A percentile compares a stretch with the other conserved stretches of the same genome.
Evolutionary conservation across 2,888 invertebrate species (phyloP).

Genomic region (Drosophila differens): DNA sequence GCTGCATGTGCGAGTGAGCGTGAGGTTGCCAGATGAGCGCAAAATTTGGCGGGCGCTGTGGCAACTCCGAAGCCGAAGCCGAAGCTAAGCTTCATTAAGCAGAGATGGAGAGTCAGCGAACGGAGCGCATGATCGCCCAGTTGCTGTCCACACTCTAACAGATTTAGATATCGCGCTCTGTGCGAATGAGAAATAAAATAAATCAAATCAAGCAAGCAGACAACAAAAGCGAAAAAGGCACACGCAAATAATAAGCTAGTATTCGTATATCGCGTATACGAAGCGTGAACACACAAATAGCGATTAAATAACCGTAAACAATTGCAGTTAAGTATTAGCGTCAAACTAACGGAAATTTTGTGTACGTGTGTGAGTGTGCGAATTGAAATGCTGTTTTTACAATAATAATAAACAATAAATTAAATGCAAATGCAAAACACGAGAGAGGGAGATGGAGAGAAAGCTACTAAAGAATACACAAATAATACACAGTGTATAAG

Average conservation of each 20-base stretch:
- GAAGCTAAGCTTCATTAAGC: slow-evolving; percentile 76
- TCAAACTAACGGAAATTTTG: slow-evolving; percentile 69
- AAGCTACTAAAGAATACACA: slow-evolving; percentile 45
- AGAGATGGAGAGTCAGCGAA: slow-evolving; percentile 52
- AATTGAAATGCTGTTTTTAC: slow-evolving; percentile 52
- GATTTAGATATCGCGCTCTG: slow-evolving; percentile 75
- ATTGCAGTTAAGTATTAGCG: slow-evolving; percentile 52
- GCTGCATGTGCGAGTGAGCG: slow-evolving; percentile 4
- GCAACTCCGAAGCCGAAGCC: slow-evolving; percentile 58
- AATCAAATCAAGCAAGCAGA: slow-evolving; percentile 24
- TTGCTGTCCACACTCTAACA: slow-evolving; percentile 75
- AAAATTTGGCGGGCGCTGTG: slow-evolving; percentile 48
- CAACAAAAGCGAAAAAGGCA: slow-evolving; percentile 24
- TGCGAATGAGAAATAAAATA: slow-evolving; percentile 33
- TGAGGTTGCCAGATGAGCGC: slow-evolving; percentile 52
- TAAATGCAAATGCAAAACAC: slow-evolving; percentile 27
- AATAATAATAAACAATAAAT: slow-evolving; percentile 24
- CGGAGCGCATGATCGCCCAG: slow-evolving; percentile 66
- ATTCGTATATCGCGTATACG: slow-evolving; percentile 70
- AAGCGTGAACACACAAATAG: slow-evolving; percentile 66
- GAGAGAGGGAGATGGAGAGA: slow-evolving; percentile 37
- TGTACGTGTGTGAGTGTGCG: slow-evolving; percentile 42
- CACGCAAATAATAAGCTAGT: slow-evolving; percentile 39
- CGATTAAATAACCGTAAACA: slow-evolving; percentile 68
- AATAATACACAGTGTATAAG: slow-evolving; percentile 9